Evolutionary conservation across 2,888 invertebrate species (phyloP).

Genomic region (Nomada ferruginata): DNA sequence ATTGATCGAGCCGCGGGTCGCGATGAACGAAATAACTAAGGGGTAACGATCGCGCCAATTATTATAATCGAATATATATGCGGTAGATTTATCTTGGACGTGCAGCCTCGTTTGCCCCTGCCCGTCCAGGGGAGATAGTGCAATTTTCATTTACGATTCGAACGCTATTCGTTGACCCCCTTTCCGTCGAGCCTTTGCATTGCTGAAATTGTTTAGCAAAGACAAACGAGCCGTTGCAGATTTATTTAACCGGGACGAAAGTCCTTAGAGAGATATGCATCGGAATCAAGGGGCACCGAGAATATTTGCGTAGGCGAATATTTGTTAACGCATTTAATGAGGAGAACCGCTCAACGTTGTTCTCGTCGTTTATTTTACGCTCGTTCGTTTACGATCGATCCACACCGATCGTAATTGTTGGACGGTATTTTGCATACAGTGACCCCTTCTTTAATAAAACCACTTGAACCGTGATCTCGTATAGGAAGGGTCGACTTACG

Average conservation of each 20-base stretch:
- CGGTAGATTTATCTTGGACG: slow-evolving; percentile 20
- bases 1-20: neutral
- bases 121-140: neutral
- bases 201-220: slow-evolving; percentile 50
- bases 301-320: slow-evolving; percentile 49
- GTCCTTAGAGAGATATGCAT: slow-evolving; percentile 30
- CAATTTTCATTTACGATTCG: slow-evolving; percentile 24
- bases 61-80: slow-evolving; percentile 11
- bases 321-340: slow-evolving; percentile 49
- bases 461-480: neutral
- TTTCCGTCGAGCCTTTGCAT: slow-evolving; percentile 35
- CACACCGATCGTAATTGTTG: slow-evolving; percentile 22
- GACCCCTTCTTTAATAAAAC: slow-evolving; percentile 25
- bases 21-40: slow-evolving; percentile 12
- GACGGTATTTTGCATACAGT: slow-evolving; percentile 24
- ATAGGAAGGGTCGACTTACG: neutral
- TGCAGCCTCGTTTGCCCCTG: slow-evolving; percentile 1
- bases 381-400: slow-evolving; percentile 26
- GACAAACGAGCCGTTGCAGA: slow-evolving; percentile 45
- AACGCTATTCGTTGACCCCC: slow-evolving; percentile 38
- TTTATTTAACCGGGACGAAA: slow-evolving; percentile 37
- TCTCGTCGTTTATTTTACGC: slow-evolving; percentile 22
- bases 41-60: slow-evolving; percentile 8
- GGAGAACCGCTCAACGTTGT: slow-evolving; percentile 22
- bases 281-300: neutral